Evolutionary conservation across 2,888 invertebrate genomes (phyloP), one percentile per base, ranked within the genome.

Genomic region (Eupithecia insigniata): DNA sequence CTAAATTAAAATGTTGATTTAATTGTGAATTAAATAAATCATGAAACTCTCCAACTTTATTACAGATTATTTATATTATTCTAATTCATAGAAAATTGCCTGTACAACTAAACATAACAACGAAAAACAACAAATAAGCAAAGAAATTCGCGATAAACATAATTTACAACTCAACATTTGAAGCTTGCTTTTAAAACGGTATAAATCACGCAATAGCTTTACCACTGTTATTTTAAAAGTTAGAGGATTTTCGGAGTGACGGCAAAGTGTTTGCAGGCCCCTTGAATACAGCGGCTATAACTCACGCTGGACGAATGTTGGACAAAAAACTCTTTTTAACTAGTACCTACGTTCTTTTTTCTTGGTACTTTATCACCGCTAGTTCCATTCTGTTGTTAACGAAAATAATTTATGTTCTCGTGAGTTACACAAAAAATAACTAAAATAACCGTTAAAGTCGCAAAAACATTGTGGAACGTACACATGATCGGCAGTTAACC

Each of bases 261-360:
- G 72, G 66, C 68, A 71, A 70, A 75, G 72, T 75, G 71, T 71
- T 73, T 67, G 70, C 67, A 43, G 66, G 18, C 55, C 72, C 78
- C 79, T 82, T 72, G 70, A 79, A 79, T 72, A 81, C 73, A 77
- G 75, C 73, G 64, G 68, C 75, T 68, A 80, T 82, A 83, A 81
- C 72, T 83, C 80, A 82, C 76, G 22, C 32, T 69, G 75, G 76
- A 73, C 78, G 76, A 82, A 79, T 79, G 82, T 75, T 68, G 71
- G 76, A 77, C 78, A 80, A 78, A 75, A 75, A 74, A 76, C 77
- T 77, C 79, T 79, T 83, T 81, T 82, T 77, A 78, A 76, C 78
- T 78, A 75, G 66, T 76, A n/a, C n/a, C n/a, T n/a, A 72, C 80
- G 69, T 71, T 69, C 65, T 69, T 51, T 77, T 80, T 74, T 10